Evolutionary conservation across 2,888 invertebrate species (phyloP).

Genomic region (Cistogaster globosa): DNA sequence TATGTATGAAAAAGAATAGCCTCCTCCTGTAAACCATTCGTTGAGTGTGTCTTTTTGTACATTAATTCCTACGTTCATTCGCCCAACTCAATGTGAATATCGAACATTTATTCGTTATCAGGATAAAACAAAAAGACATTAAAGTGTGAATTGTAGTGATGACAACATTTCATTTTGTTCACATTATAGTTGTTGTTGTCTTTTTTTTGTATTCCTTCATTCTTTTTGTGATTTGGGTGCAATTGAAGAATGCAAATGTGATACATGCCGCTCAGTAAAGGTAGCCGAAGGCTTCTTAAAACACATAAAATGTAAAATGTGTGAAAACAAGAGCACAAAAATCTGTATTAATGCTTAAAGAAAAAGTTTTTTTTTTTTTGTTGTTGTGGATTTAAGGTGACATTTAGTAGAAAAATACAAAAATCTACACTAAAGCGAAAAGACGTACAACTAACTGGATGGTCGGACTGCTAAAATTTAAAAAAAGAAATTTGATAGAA

Average conservation of each 20-base stretch:
- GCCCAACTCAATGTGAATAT: conserved; percentile 33
- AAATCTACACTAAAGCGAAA: conserved; percentile 11
- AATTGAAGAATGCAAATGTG: conserved; percentile 67
- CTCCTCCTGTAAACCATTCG: neutral
- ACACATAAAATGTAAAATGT: conserved; percentile 56
- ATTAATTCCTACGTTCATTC: conserved; percentile 20
- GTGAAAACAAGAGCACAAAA: conserved; percentile 54
- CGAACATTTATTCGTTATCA: conserved; percentile 8
- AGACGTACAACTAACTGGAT: neutral
- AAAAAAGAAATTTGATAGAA: conserved; percentile 57
- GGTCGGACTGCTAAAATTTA: conserved; percentile 11
- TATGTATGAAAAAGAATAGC: conserved; percentile 7
- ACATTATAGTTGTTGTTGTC: conserved; percentile 19
- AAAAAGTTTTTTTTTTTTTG: neutral
- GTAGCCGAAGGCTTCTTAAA: conserved; percentile 60
- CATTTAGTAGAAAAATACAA: conserved; percentile 26
- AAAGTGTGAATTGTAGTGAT: conserved; percentile 66
- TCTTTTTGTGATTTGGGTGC: conserved; percentile 60
- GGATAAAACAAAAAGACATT: conserved; percentile 59
- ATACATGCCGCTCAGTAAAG: conserved; percentile 59
- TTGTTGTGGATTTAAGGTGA: conserved; percentile 46
- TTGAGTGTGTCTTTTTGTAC: neutral
- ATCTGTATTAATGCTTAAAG: conserved; percentile 44
- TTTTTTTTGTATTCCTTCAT: conserved; percentile 6
- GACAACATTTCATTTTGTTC: conserved; percentile 62